A percentile compares a stretch with the other conserved stretches of the same genome.
These are phyloP conservation scores for Nycticebus coucang DNA, from an alignment of 2,113 vertebrate species.

Conservation along the genomic window DNA sequence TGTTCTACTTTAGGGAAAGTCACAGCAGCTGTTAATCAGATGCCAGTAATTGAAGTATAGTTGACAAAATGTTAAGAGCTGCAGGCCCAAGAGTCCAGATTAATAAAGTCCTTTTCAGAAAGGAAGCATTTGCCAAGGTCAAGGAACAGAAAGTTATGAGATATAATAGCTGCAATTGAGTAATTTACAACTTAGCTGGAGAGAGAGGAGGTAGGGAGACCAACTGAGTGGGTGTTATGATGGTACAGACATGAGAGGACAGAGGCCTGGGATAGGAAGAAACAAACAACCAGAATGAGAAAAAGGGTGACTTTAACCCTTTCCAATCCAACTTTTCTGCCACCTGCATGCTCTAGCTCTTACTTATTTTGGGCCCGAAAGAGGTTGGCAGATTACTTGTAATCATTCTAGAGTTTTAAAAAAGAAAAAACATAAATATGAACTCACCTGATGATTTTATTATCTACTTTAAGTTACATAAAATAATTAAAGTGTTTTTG, in stretches of 20 bases:
- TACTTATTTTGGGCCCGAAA: no score
- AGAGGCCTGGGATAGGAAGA: no score
- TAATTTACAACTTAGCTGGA: not conserved
- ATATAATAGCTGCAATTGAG: not conserved
- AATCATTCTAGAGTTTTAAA: no score
- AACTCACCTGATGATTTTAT: no score
- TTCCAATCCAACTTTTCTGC: no score
- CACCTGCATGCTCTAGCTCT: no score
- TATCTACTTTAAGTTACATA: no score
- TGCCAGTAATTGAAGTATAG: not conserved
- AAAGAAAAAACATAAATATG: no score
- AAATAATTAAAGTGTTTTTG: no score
- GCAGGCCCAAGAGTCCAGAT: not conserved
- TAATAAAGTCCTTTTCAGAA: conserved; percentile 27
- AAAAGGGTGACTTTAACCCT: not conserved
- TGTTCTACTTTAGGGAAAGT: not conserved
- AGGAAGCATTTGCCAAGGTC: not conserved
- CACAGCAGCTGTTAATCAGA: conserved; percentile 2
- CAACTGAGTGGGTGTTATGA: not conserved
- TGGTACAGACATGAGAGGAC: not conserved
- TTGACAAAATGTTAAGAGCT: conserved; percentile 2
- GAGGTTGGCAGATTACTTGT: no score
- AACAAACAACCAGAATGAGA: not conserved
- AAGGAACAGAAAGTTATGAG: not conserved
- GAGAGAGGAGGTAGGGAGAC: not conserved